Base-by-base conservation (phyloP, 2,888 invertebrate species). In the Drosophila stalkeri region DNA sequence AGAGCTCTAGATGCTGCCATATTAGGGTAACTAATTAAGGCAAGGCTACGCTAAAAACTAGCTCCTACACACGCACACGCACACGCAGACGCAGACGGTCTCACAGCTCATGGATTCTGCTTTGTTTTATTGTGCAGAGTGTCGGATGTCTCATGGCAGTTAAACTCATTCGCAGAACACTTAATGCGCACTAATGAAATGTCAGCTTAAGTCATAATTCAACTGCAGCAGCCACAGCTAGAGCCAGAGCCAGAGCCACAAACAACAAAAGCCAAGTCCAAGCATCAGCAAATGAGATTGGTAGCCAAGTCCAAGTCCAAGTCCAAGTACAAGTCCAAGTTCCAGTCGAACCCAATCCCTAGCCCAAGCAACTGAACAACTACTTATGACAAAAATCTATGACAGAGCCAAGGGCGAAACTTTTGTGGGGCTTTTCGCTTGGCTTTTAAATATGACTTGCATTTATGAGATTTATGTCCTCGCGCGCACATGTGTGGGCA, bases 151-250 rank as follows among this genome's bases (percentile, higher is more conserved):
- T 69, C 78, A 65, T 60, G 61, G 73, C 67, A 64, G 86, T 75
- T 82, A 78, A 89, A 85, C 85, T 89, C 89, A 86, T 86, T 85
- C 87, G 81, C 85, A 81, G 79, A 75, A 85, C 85, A 89, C 88
- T 86, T 86, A 86, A 89, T 86, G 88, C 86, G 77, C 90, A 84
- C 91, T 91, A 91, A 91, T 91, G 91, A 91, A 91, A 91, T 91
- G 91, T 90, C 91, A 90, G 91, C 90, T 91, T 91, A 91, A 90
- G 91, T 91, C 91, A 91, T 91, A 91, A 91, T 82, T 91, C 91
- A 91, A 82, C 80, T 80, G 79, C 88, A 81, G 79, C 78, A 79
- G 68, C 55, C 54, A 18, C 57, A 64, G 49, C 39, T 23, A 31
- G 23, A 64, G 46, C 46, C 60, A 44, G 31, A 61, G 20, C 33